A percentile compares a stretch with the other conserved stretches of the same genome.
These are phyloP conservation scores for Luehdorfia chinensis DNA, from an alignment of 1,140 invertebrate genomes.

Conservation along the genomic window DNA sequence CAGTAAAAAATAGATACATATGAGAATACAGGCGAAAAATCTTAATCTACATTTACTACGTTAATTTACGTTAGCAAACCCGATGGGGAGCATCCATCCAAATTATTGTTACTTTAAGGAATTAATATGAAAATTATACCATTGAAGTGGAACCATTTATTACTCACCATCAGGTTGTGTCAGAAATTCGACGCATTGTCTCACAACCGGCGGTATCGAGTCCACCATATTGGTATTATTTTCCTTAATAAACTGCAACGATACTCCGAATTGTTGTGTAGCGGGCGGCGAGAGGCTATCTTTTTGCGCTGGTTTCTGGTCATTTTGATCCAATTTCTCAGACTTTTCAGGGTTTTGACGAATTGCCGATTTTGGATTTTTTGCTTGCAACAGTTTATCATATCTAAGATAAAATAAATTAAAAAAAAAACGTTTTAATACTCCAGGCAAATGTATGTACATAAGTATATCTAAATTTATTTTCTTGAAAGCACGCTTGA, in stretches of 20 bases:
- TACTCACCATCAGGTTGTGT: constrained; percentile 89
- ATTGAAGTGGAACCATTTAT: too few species aligned
- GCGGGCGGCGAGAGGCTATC: constrained; percentile 73
- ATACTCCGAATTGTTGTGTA: constrained; percentile 96
- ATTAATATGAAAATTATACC: too few species aligned
- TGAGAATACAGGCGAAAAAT: too few species aligned
- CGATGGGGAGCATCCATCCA: too few species aligned
- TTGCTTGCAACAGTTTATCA: constrained; percentile 82
- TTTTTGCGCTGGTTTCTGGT: neutral
- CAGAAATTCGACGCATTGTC: constrained; percentile 92
- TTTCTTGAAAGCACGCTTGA: too few species aligned
- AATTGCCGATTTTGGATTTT: constrained; percentile 77
- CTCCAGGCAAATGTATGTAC: too few species aligned
- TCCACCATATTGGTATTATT: constrained; percentile 83
- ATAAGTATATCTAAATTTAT: too few species aligned
- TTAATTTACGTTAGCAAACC: too few species aligned
- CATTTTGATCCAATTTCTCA: neutral
- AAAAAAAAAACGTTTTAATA: too few species aligned
- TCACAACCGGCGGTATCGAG: constrained; percentile 92
- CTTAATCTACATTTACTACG: too few species aligned
- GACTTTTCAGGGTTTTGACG: neutral
- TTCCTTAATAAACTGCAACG: constrained; percentile 93
- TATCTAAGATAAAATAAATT: constrained; percentile 77
- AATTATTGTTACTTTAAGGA: too few species aligned
- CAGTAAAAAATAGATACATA: too few species aligned